Evolutionary conservation across 1,140 invertebrate species (phyloP).

Genomic region (Heliconius hewitsoni): DNA sequence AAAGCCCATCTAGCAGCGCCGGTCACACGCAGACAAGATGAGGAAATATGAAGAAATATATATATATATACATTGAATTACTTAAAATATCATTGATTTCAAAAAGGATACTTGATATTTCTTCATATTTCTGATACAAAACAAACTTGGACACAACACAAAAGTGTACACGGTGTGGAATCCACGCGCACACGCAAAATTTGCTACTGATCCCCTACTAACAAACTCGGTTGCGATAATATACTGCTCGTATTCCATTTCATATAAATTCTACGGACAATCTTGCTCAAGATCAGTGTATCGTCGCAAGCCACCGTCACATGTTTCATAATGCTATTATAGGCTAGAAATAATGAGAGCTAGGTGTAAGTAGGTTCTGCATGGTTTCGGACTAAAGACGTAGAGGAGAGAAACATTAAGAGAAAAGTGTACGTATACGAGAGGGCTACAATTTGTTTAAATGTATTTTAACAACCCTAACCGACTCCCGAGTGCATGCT

Average conservation of each 20-base stretch:
- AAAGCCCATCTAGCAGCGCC: conserved; percentile 11
- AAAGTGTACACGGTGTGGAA: conserved; percentile 67
- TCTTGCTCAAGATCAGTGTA: conserved; percentile 27
- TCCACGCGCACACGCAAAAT: conserved; percentile 74
- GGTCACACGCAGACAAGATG: neutral
- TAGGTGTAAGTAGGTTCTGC: conserved; percentile 46
- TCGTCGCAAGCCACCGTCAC: conserved; percentile 39
- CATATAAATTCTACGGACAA: neutral
- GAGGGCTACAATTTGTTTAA: conserved; percentile 40
- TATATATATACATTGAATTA: neutral
- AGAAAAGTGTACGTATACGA: conserved; percentile 31
- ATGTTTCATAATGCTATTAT: conserved; percentile 47
- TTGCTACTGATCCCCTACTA: conserved; percentile 74
- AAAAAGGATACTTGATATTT: neutral
- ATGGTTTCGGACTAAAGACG: conserved; percentile 45
- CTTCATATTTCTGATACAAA: conserved; percentile 26
- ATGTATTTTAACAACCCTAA: conserved; percentile 47
- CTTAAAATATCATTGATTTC: neutral
- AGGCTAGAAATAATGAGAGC: conserved; percentile 47
- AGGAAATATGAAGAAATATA: neutral
- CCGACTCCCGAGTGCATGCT: conserved; percentile 43
- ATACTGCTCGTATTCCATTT: conserved; percentile 37
- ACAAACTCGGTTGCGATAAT: conserved; percentile 63
- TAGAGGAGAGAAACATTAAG: conserved; percentile 29
- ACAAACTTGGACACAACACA: conserved; percentile 42